A percentile compares a stretch with the other conserved stretches of the same genome.
phyloP scores from a whole-genome alignment of 2,888 invertebrate genomes.

The Clistopyga incitator region DNA sequence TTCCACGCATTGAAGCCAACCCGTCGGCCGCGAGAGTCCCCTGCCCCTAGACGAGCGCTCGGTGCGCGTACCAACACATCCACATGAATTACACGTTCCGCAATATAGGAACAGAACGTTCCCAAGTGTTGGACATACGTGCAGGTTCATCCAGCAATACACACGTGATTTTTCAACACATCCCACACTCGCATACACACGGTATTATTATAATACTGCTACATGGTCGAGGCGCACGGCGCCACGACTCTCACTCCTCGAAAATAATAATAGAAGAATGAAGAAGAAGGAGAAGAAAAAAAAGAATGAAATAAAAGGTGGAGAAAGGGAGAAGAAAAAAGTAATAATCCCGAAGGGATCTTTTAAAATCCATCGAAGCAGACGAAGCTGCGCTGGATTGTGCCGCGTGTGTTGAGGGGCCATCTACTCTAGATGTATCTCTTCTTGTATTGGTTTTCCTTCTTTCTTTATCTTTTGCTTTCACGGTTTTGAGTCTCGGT shows the following conservation, averaged over 20 bases:
- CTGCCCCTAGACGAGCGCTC: slow-evolving; percentile 17
- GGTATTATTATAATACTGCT: slow-evolving; percentile 47
- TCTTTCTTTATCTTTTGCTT: slow-evolving; percentile 53
- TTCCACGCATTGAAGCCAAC: slow-evolving; percentile 80
- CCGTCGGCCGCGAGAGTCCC: slow-evolving; percentile 67
- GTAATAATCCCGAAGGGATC: slow-evolving; percentile 84
- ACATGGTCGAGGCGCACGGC: slow-evolving; percentile 42
- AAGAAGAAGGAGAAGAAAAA: slow-evolving; percentile 82
- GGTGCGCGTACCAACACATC: slow-evolving; percentile 59
- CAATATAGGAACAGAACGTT: background rate
- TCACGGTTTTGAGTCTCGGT: slow-evolving; percentile 51
- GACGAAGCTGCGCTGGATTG: slow-evolving; percentile 83
- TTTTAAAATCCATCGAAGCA: slow-evolving; percentile 85
- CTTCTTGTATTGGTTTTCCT: slow-evolving; percentile 64
- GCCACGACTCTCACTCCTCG: slow-evolving; percentile 71
- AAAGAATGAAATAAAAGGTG: slow-evolving; percentile 75
- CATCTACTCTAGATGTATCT: slow-evolving; percentile 72
- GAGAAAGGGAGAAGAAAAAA: slow-evolving; percentile 81
- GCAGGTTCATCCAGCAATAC: slow-evolving; percentile 58
- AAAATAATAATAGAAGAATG: slow-evolving; percentile 82
- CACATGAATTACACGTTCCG: slow-evolving; percentile 56
- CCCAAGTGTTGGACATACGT: slow-evolving; percentile 54
- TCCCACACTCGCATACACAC: slow-evolving; percentile 38
- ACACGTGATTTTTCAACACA: slow-evolving; percentile 54
- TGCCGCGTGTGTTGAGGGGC: slow-evolving; percentile 80